Conservation (phyloP, 2,113 vertebrate species). For the Sapayoa aenigma region DNA sequence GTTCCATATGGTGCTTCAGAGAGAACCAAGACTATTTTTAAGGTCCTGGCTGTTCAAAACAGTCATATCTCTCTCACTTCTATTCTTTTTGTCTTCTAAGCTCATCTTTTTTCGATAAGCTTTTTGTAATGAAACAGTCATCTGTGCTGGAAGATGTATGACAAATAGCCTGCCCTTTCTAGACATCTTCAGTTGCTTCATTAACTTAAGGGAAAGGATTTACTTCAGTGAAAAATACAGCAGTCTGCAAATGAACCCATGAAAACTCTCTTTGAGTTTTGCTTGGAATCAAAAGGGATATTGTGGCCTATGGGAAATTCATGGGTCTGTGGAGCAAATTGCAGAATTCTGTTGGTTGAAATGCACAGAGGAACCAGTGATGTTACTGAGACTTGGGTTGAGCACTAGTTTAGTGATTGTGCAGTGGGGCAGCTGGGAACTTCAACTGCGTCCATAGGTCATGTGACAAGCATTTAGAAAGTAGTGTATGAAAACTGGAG, state of each 20-base stretch:
- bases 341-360: background rate
- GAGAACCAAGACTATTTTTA: background rate
- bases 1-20: background rate
- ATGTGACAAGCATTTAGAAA: background rate
- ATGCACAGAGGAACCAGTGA: background rate
- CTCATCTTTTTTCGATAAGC: background rate
- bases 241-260: background rate
- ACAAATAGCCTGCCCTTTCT: background rate
- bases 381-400: background rate
- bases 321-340: background rate
- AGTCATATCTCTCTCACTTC: background rate
- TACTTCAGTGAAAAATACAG: background rate
- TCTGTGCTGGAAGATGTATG: background rate
- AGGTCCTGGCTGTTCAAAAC: background rate
- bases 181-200: background rate
- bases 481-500: background rate
- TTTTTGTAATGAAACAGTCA: background rate
- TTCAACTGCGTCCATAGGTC: background rate
- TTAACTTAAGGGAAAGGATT: background rate
- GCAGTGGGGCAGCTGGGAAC: background rate
- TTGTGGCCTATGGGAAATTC: rapidly evolving
- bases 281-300: background rate
- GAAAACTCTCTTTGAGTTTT: background rate
- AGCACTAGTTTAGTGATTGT: background rate
- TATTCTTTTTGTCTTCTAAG: background rate